phyloP scores from a whole-genome alignment of 2,888 invertebrate genomes.

The Caenorhabditis sp. region DNA sequence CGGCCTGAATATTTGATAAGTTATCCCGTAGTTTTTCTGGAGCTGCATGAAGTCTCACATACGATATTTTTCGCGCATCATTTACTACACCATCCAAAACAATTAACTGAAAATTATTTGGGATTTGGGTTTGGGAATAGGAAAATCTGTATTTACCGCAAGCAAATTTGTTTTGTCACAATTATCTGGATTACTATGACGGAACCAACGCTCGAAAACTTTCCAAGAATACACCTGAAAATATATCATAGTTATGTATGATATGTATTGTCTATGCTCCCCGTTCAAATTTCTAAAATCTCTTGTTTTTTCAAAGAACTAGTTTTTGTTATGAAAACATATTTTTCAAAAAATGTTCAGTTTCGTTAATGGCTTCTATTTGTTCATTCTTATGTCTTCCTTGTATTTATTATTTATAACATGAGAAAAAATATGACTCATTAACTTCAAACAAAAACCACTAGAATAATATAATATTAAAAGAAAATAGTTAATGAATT shows the following conservation, averaged over 20 bases:
- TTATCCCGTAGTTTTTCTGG: conserved; percentile 43
- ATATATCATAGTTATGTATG: background rate
- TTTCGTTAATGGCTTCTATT: too few species aligned
- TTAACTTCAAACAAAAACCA: too few species aligned
- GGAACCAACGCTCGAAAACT: conserved; percentile 66
- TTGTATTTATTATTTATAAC: too few species aligned
- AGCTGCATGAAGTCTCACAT: conserved; percentile 58
- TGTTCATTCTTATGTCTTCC: too few species aligned
- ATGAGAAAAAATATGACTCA: too few species aligned
- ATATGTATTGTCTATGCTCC: background rate
- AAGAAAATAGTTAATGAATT: background rate
- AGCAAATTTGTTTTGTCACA: conserved; percentile 44
- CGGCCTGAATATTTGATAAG: conserved; percentile 62
- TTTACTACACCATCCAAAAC: conserved; percentile 63
- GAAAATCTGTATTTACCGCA: conserved; percentile 16
- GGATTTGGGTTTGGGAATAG: background rate
- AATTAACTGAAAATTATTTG: conserved; percentile 28
- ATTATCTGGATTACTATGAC: conserved; percentile 21
- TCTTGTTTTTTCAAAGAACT: too few species aligned
- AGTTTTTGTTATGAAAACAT: too few species aligned
- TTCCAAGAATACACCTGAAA: conserved; percentile 64
- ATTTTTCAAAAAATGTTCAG: too few species aligned
- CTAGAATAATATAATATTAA: background rate
- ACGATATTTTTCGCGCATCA: conserved; percentile 64
- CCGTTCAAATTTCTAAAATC: background rate